Evolutionary conservation across 1,140 invertebrate genomes (phyloP), one percentile per base, ranked within the genome.

Genomic region (Drosophila arawakana): DNA sequence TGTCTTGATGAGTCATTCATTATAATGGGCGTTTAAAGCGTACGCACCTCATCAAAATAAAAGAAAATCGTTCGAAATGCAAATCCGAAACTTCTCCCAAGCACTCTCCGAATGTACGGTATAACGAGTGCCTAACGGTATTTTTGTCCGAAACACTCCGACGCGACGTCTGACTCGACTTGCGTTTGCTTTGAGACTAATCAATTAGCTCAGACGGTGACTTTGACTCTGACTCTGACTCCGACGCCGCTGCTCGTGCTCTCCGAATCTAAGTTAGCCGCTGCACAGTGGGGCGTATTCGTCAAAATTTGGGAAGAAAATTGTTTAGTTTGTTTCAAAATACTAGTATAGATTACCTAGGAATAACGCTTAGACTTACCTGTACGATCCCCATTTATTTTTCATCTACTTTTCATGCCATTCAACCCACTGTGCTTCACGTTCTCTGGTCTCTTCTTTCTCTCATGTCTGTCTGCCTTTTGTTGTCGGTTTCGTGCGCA

Each of bases 141-240:
- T 3, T 73, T 10, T 8, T 37, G 35, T 50, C 11, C 10, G 54
- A 44, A 62, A 44, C 10, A 10, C 21, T 50, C 10, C 10, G 34
- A 54, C 25, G 30, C 57, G 15, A 74, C 67, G 70, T 78, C 80
- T 47, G 47, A 37, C 18, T 68, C 21, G 44, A 43, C 59, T 67
- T 63, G 70, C 73, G 70, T 60, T 80, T 39, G 61, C 80, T 70
- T 34, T 61, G 76, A 63, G 70, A 86, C 83, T 86, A 88, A 80
- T 82, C 82, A 77, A 85, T 81, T 79, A 74, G 44, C 52, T 7
- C 41, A 61, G 66, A 58, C 62, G 59, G 58, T 67, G 70, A 67
- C 62, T 63, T 46, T 43, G 30, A 54, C 52, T 57, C 4, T 43
- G 30, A 54, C 52, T 57, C 4, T 15, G 39, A 35, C 30, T 3